Evolutionary conservation across 2,888 invertebrate genomes (phyloP).

Genomic region (Blastobasis lacticolella): DNA sequence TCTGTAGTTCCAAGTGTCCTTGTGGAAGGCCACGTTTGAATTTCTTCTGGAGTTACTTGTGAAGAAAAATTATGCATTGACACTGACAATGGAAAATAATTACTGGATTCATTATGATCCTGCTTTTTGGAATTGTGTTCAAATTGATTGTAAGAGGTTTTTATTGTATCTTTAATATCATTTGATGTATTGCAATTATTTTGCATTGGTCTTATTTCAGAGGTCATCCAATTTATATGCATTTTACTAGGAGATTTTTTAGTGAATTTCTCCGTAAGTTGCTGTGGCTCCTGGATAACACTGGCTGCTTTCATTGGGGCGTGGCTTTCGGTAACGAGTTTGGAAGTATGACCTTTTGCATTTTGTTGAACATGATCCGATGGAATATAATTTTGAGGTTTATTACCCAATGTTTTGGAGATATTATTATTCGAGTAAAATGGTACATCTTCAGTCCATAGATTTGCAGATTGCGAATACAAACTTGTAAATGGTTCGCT

Average conservation of each 20-base stretch:
- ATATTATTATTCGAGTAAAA: constrained; percentile 52
- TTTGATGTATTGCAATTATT: constrained; percentile 40
- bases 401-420: constrained; percentile 39
- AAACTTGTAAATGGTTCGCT: constrained; percentile 59
- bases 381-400: constrained; percentile 49
- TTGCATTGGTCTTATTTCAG: constrained; percentile 59
- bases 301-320: constrained; percentile 8
- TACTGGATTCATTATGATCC: constrained; percentile 42
- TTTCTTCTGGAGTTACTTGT: constrained; percentile 54
- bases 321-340: constrained; percentile 48
- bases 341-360: constrained; percentile 33
- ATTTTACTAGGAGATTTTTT: constrained; percentile 64
- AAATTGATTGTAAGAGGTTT: constrained; percentile 38
- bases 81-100: constrained; percentile 52
- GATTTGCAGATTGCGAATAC: constrained; percentile 56
- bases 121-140: constrained; percentile 43
- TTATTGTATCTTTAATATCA: constrained; percentile 44
- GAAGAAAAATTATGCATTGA: constrained; percentile 56
- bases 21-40: constrained; percentile 60
- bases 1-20: constrained; percentile 61
- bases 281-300: constrained; percentile 19
- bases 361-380: constrained; percentile 37
- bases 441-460: constrained; percentile 63
- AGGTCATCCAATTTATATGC: constrained; percentile 71
- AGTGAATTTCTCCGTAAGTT: constrained; percentile 51